These are phyloP conservation scores for mouse (Mus musculus) DNA, from an alignment of 2,113 vertebrate species.

Conservation along the genomic window DNA sequence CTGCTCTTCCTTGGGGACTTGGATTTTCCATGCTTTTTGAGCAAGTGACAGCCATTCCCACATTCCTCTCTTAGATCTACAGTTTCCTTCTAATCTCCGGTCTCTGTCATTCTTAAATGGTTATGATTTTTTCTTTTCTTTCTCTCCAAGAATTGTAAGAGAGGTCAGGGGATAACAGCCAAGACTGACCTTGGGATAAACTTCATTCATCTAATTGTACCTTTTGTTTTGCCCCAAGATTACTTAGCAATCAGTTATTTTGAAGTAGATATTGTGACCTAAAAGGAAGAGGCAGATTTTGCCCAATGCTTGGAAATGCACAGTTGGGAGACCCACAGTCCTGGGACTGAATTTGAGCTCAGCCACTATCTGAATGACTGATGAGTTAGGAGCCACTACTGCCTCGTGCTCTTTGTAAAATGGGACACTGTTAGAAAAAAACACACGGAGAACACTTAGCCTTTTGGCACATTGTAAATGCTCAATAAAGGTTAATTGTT, in stretches of 20 bases:
- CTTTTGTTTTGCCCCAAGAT: background rate
- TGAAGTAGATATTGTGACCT: background rate
- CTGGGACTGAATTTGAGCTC: background rate
- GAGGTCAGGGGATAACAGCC: background rate
- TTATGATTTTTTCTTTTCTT: background rate
- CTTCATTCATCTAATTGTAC: background rate
- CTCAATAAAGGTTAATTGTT: constrained; percentile 44
- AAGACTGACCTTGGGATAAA: background rate
- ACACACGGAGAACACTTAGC: background rate
- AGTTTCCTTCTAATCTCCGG: background rate
- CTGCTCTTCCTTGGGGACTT: background rate
- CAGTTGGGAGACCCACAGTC: background rate
- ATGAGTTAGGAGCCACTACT: background rate
- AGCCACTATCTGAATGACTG: background rate
- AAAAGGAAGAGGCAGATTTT: background rate
- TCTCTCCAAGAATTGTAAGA: background rate
- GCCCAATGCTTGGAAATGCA: background rate
- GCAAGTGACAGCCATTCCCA: background rate
- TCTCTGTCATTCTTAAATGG: background rate
- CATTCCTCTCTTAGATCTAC: background rate
- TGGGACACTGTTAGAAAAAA: background rate
- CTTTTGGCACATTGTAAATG: background rate
- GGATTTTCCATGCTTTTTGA: background rate
- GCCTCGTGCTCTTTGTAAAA: background rate
- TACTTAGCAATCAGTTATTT: background rate